phyloP scores from a whole-genome alignment of 2,113 vertebrate genomes.

The Pteruthius melanotis region DNA sequence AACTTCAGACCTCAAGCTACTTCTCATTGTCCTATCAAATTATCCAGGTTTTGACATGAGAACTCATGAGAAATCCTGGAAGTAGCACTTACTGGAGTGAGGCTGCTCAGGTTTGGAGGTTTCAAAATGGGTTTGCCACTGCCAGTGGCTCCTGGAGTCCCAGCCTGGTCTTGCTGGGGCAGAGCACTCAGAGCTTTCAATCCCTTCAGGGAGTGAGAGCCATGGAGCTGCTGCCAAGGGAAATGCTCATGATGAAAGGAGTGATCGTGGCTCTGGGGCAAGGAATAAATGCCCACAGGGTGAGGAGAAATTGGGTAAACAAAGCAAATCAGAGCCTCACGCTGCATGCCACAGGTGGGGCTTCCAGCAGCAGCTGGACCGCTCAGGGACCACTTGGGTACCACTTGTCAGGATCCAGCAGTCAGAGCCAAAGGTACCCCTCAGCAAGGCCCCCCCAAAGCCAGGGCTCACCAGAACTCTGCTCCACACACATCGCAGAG shows the following conservation, averaged over 20 bases:
- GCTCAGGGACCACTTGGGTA: background rate
- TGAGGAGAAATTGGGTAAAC: background rate
- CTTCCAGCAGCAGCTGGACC: background rate
- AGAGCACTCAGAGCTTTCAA: conserved; percentile 20
- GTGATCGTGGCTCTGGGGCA: background rate
- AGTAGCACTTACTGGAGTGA: background rate
- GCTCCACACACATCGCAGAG: background rate
- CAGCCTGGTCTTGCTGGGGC: background rate
- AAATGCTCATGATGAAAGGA: conserved; percentile 33
- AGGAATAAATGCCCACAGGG: conserved; percentile 26
- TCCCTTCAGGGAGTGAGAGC: background rate
- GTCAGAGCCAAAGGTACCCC: background rate
- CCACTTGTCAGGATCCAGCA: background rate
- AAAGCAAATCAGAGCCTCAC: background rate
- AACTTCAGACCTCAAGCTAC: background rate
- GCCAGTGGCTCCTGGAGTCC: background rate
- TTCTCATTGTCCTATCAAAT: background rate
- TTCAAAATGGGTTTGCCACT: conserved; percentile 4
- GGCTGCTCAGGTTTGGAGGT: background rate
- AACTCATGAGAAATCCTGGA: background rate
- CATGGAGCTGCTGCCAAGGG: background rate
- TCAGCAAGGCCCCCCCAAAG: background rate
- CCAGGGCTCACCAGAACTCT: background rate
- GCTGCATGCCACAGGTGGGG: background rate
- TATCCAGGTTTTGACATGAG: background rate